phyloP scores from a whole-genome alignment of 2,888 invertebrate species.

The Athalia cordata region DNA sequence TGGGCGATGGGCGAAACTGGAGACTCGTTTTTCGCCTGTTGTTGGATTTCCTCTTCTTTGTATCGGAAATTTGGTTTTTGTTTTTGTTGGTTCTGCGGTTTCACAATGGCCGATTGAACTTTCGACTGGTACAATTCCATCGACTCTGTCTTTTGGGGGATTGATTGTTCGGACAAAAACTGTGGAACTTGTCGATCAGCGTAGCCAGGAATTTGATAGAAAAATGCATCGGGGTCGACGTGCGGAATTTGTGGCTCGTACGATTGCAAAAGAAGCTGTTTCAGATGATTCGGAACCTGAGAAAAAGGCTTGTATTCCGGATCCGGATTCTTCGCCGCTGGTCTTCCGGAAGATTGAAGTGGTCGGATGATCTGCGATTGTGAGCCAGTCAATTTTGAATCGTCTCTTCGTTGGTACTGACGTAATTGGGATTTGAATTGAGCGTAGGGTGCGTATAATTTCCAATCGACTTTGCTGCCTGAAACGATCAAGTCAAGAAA shows the following conservation, averaged over 20 bases:
- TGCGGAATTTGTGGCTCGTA: conserved; percentile 64
- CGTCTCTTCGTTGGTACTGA: conserved; percentile 40
- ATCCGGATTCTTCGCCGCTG: not conserved
- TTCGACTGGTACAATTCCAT: not conserved
- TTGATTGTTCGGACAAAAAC: conserved; percentile 33
- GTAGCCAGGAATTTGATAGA: conserved; percentile 54
- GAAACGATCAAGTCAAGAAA: not conserved
- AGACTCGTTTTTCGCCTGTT: not conserved
- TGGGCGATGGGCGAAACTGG: not conserved
- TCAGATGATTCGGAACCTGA: conserved; percentile 61
- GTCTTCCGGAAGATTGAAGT: conserved; percentile 22
- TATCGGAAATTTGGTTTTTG: not conserved
- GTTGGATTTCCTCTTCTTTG: not conserved
- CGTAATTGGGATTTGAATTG: conserved; percentile 60
- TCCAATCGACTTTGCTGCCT: conserved; percentile 65
- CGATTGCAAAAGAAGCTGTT: conserved; percentile 60
- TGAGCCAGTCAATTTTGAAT: conserved; percentile 38
- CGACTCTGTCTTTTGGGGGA: conserved; percentile 6
- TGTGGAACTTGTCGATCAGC: not conserved
- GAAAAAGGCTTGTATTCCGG: conserved; percentile 61
- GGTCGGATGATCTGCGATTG: conserved; percentile 44
- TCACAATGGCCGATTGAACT: conserved; percentile 1
- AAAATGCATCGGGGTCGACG: conserved; percentile 64
- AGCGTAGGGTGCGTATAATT: conserved; percentile 58
- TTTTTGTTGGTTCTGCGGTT: conserved; percentile 37